phyloP scores from a whole-genome alignment of 2,113 vertebrate genomes.

The Limnothrissa miodon region DNA sequence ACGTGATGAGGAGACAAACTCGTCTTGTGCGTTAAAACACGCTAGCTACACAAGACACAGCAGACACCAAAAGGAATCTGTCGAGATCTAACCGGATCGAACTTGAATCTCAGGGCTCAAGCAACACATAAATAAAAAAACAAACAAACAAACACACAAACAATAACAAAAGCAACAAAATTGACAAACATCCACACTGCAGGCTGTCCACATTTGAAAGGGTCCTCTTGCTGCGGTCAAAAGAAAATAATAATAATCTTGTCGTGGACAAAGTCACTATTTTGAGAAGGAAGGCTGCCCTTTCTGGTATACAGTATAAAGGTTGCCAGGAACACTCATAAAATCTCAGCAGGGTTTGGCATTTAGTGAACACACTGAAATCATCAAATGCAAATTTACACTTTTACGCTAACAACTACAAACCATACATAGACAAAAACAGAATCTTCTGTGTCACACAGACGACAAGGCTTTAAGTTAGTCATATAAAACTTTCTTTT shows the following conservation, averaged over 20 bases:
- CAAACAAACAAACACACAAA: not conserved
- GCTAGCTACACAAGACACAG: not conserved
- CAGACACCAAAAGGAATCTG: not conserved
- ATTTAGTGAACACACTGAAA: slow-evolving; percentile 76
- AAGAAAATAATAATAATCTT: not conserved
- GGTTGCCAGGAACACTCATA: slow-evolving; percentile 20
- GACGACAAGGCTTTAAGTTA: slow-evolving; percentile 49
- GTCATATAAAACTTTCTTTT: slow-evolving; percentile 31
- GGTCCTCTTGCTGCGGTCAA: not conserved
- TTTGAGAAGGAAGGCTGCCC: not conserved
- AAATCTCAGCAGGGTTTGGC: slow-evolving; percentile 81
- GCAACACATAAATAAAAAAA: not conserved
- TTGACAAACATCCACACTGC: not conserved
- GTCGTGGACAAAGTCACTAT: slow-evolving; percentile 14
- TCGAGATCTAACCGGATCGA: not conserved
- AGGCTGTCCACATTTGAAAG: not conserved
- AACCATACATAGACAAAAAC: slow-evolving; percentile 39
- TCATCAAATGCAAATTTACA: slow-evolving; percentile 60
- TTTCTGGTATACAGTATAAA: not conserved
- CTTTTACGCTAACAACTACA: slow-evolving; percentile 53
- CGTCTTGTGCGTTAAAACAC: not conserved
- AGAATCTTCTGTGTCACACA: not conserved
- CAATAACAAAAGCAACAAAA: not conserved
- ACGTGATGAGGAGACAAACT: not conserved
- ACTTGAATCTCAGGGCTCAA: not conserved